Evolutionary conservation across 1,140 invertebrate species (phyloP).

Genomic region (Aphis gossypii): DNA sequence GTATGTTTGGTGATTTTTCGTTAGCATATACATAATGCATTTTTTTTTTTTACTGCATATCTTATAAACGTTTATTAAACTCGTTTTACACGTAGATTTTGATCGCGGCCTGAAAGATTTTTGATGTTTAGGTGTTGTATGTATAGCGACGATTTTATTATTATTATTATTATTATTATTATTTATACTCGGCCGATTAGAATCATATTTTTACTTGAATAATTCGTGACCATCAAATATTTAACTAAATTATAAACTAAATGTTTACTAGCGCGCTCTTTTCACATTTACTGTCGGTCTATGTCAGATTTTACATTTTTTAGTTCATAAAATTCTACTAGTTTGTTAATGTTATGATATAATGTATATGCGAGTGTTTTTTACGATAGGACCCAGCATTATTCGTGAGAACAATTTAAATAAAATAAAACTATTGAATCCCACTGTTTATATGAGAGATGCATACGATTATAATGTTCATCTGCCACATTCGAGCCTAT

Average conservation of each 20-base stretch:
- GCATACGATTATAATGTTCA: not conserved
- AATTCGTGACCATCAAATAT: conserved; percentile 5
- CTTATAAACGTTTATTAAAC: not conserved
- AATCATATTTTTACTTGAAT: not conserved
- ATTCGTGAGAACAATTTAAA: not conserved
- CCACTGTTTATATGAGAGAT: not conserved
- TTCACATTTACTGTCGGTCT: not conserved
- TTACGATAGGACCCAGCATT: not conserved
- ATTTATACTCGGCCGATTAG: not conserved
- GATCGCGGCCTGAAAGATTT: not conserved
- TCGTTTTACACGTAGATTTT: not conserved
- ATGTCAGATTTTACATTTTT: not conserved
- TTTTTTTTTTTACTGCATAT: not conserved
- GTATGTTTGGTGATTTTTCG: not conserved
- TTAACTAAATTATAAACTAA: not conserved
- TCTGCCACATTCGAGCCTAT: not conserved
- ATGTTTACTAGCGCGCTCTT: not conserved
- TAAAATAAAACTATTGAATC: not conserved
- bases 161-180: not conserved
- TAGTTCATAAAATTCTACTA: conserved; percentile 1
- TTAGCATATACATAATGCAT: not conserved
- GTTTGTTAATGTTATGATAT: not conserved
- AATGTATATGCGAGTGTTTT: not conserved
- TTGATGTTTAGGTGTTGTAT: not conserved
- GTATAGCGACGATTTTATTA: not conserved